Percentiles rank a stretch among this genome's conserved stretches.
Evolutionary conservation across 2,113 vertebrate species (phyloP).

Genomic region (Ophthalmolycus amberensis): DNA sequence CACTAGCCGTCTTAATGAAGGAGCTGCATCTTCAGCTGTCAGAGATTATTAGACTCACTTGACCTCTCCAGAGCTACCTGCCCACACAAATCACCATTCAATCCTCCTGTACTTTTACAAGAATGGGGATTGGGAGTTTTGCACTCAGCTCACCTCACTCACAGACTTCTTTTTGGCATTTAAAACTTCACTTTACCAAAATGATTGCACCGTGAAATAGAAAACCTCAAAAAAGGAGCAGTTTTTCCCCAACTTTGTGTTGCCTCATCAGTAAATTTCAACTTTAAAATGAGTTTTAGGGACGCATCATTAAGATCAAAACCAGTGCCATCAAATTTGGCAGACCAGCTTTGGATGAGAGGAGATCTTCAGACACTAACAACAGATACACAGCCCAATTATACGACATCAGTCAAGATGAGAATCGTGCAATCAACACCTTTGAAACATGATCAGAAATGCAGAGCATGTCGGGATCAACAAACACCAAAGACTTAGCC

Average conservation of each 20-base stretch:
- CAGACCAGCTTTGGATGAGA: constrained; percentile 68
- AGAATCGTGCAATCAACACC: constrained; percentile 67
- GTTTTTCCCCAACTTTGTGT: constrained; percentile 18
- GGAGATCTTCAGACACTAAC: constrained; percentile 64
- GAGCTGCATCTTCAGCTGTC: constrained; percentile 72
- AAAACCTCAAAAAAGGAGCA: neutral
- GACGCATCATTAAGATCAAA: constrained; percentile 66
- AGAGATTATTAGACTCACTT: constrained; percentile 61
- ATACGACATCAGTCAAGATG: constrained; percentile 72
- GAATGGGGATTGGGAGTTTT: neutral
- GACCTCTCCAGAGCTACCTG: constrained; percentile 54
- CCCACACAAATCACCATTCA: constrained; percentile 57
- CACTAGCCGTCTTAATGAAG: constrained; percentile 62
- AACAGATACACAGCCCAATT: constrained; percentile 74
- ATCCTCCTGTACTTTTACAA: constrained; percentile 21
- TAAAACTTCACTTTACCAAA: constrained; percentile 3
- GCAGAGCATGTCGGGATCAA: constrained; percentile 60
- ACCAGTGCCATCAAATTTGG: constrained; percentile 74
- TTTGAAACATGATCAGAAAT: constrained; percentile 75
- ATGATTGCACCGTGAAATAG: neutral
- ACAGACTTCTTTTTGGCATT: neutral
- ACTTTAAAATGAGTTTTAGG: constrained; percentile 64
- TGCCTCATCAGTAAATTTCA: constrained; percentile 44
- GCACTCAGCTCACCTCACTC: neutral
- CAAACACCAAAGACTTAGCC: constrained; percentile 60